These are phyloP conservation scores for Threskiornis aethiopicus DNA, from an alignment of 2,797 vertebrate genomes.

Conservation along the genomic window DNA sequence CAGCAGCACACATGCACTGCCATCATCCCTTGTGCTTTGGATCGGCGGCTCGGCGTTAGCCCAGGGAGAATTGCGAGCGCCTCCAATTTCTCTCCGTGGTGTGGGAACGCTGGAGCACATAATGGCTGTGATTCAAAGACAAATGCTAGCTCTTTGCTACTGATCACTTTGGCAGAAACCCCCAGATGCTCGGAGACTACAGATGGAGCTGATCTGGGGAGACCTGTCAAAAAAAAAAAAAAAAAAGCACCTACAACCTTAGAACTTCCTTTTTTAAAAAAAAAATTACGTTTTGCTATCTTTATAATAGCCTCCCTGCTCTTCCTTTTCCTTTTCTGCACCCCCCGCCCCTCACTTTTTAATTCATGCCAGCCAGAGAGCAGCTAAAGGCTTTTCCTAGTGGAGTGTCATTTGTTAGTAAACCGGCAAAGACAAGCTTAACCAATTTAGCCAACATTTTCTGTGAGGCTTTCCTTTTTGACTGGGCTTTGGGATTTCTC, in stretches of 20 bases:
- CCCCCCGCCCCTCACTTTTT: background rate
- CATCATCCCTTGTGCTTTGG: background rate
- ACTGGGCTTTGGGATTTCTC: background rate
- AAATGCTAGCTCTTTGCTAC: conserved; percentile 32
- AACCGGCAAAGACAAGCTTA: background rate
- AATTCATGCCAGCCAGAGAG: background rate
- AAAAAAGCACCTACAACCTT: background rate
- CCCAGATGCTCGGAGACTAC: conserved; percentile 23
- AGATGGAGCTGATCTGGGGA: conserved; percentile 11
- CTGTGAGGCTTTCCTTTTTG: background rate
- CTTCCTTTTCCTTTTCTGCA: background rate
- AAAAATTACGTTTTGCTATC: background rate
- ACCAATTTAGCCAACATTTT: background rate
- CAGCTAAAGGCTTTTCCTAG: background rate
- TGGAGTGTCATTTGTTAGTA: background rate
- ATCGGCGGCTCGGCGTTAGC: background rate
- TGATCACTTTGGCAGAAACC: conserved; percentile 41
- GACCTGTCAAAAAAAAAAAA: background rate
- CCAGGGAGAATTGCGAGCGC: background rate
- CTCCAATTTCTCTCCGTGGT: background rate
- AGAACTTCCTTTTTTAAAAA: background rate
- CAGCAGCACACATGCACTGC: background rate
- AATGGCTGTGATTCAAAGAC: conserved; percentile 29
- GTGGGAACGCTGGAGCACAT: conserved; percentile 31
- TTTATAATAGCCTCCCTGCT: background rate